Evolutionary conservation across 1,140 invertebrate genomes (phyloP), one percentile per base, ranked within the genome.

Genomic region (Calliopsis andreniformis): DNA sequence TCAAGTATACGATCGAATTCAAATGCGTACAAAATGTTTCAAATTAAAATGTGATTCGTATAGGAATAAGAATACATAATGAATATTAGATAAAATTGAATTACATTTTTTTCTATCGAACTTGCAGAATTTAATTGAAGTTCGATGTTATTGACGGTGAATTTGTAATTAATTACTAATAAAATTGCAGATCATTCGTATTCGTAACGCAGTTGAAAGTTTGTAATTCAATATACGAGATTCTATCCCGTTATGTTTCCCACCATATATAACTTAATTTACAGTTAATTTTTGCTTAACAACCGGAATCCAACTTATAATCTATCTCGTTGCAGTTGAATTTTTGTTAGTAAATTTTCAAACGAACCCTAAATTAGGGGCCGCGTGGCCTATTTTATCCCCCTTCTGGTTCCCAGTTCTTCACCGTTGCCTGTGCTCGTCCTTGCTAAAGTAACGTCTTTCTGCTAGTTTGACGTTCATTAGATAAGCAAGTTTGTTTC

Each of bases 391-490:
- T 78, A 75, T 78, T 78, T 78, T 73, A 73, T 78, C 70, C 62
- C 61, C 76, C 55, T 59, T 78, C 53, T 45, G 51, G 7, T 64
- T 55, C 49, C 25, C 32, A 47, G 23, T 56, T 63, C 51, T 73
- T 53, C 35, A 64, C 70, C 61, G 70, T 78, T 45, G 43, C 35
- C 61, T 64, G 58, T 78, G 43, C 43, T 73, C 35, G 61, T 67
- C 69, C 53, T 56, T 66, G 76, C 76, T 78, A 78, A 25, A 75
- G 76, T 45, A 67, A 73, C 76, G 76, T 78, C 76, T 77, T 80
- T 80, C 75, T 77, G 78, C 78, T 80, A 77, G 45, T 80, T 80
- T 80, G 78, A 80, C 78, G 67, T 80, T 77, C 68, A 66, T 77
- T 79, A 75, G 59, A 76, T 45, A 76, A 79, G 72, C 61, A 69